Evolutionary conservation across 1,140 invertebrate genomes (phyloP).

Genomic region (Teleopsis dalmanni): DNA sequence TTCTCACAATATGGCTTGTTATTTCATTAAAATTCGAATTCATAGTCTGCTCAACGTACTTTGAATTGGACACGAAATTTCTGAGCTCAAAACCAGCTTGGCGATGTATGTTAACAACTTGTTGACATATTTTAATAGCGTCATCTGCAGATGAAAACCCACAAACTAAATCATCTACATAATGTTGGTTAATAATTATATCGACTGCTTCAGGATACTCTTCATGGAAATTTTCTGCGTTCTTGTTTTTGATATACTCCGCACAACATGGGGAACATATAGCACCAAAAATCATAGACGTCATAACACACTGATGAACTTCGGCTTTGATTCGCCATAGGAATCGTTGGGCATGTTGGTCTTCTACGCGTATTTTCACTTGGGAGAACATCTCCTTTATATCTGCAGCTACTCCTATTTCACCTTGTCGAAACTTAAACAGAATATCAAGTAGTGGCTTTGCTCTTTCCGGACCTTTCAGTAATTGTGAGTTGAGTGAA

Average conservation of each 20-base stretch:
- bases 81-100: not conserved
- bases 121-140: not conserved
- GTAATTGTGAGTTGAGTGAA: constrained; percentile 22
- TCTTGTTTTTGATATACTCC: not conserved
- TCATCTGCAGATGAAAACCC: not conserved
- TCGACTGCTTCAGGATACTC: not conserved
- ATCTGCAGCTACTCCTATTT: constrained; percentile 24
- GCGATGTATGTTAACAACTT: not conserved
- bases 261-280: not conserved
- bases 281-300: not conserved
- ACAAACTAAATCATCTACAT: constrained; percentile 11
- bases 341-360: constrained; percentile 27
- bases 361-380: constrained; percentile 24
- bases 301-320: too few species aligned
- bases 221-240: not conserved
- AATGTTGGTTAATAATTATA: not conserved
- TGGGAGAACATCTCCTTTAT: constrained; percentile 43
- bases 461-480: constrained; percentile 26
- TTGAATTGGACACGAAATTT: too few species aligned
- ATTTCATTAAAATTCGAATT: not conserved
- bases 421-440: constrained; percentile 28
- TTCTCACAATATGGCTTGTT: not conserved
- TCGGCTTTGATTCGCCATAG: too few species aligned
- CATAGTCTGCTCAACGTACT: too few species aligned
- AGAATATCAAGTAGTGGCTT: constrained; percentile 25